These are phyloP conservation scores for Nebria ingens DNA, from an alignment of 1,140 invertebrate species.

Conservation along the genomic window DNA sequence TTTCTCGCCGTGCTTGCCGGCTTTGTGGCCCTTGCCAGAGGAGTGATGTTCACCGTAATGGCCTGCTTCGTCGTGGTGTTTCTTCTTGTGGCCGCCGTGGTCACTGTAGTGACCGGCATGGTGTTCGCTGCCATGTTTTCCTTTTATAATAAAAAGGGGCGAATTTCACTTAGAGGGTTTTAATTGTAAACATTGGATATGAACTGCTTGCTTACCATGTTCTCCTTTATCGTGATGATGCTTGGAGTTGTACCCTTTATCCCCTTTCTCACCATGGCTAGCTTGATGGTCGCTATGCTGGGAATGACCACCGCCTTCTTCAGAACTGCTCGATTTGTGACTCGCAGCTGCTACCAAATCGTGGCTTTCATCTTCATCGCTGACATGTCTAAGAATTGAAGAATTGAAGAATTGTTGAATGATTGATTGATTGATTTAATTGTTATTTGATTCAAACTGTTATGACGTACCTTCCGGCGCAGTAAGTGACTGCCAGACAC, in stretches of 20 bases:
- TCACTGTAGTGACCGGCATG: slow-evolving; percentile 60
- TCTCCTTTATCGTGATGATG: slow-evolving; percentile 58
- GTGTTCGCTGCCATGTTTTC: slow-evolving; percentile 56
- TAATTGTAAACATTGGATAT: not conserved
- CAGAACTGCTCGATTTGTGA: slow-evolving; percentile 26
- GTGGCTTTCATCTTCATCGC: not conserved
- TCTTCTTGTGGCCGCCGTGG: slow-evolving; percentile 62
- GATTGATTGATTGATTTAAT: too few relatives aligned
- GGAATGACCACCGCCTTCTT: slow-evolving; percentile 51
- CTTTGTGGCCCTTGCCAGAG: slow-evolving; percentile 62
- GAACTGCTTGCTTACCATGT: slow-evolving; percentile 37
- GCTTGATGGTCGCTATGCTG: slow-evolving; percentile 51
- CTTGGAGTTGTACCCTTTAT: slow-evolving; percentile 54
- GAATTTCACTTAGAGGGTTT: not conserved
- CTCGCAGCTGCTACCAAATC: not conserved
- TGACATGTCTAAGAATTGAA: not conserved
- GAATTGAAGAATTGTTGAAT: too few relatives aligned
- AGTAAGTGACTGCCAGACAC: slow-evolving; percentile 19
- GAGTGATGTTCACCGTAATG: slow-evolving; percentile 61
- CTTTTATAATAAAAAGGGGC: not conserved
- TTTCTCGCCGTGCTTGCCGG: slow-evolving; percentile 61
- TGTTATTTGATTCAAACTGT: too few relatives aligned
- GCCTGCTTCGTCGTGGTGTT: slow-evolving; percentile 59
- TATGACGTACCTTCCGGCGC: slow-evolving; percentile 14
- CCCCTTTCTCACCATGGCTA: slow-evolving; percentile 51